A percentile compares a stretch with the other conserved stretches of the same genome.
phyloP scores from a whole-genome alignment of 2,888 invertebrate species.

The Drosophila tanythrix region DNA sequence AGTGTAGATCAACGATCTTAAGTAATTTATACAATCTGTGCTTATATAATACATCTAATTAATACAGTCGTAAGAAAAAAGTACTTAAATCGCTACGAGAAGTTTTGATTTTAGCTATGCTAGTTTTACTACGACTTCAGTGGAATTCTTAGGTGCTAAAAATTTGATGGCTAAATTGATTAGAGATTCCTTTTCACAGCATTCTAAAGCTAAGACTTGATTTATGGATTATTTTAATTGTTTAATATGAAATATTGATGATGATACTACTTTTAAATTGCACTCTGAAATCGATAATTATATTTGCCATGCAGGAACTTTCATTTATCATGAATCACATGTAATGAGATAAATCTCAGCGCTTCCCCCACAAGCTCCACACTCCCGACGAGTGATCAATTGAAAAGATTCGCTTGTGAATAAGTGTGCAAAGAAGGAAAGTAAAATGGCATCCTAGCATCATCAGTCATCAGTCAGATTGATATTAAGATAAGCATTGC shows the following conservation, averaged over 20 bases:
- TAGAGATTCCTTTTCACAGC: background rate
- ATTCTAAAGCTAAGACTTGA: background rate
- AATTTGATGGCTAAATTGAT: background rate
- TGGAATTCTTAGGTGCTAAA: background rate
- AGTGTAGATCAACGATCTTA: background rate
- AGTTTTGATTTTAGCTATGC: background rate
- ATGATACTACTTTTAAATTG: constrained; percentile 8
- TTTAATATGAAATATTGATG: background rate
- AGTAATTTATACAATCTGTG: background rate
- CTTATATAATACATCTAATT: background rate
- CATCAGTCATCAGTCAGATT: constrained; percentile 62
- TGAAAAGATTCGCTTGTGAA: constrained; percentile 36
- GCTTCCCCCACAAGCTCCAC: background rate
- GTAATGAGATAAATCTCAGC: constrained; percentile 36
- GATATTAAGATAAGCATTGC: constrained; percentile 58
- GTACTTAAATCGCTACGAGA: background rate
- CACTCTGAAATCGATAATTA: constrained; percentile 1
- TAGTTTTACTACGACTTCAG: background rate
- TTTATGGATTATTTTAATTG: background rate
- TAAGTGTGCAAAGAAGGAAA: constrained; percentile 44
- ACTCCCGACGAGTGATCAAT: constrained; percentile 35
- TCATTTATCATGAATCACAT: constrained; percentile 44
- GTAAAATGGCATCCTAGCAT: constrained; percentile 50
- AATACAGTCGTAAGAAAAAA: background rate
- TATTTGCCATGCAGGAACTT: constrained; percentile 34